Percentiles rank a stretch among this genome's conserved stretches.
These are phyloP conservation scores for Galemys pyrenaicus DNA, from an alignment of 2,113 vertebrate species.

Conservation along the genomic window DNA sequence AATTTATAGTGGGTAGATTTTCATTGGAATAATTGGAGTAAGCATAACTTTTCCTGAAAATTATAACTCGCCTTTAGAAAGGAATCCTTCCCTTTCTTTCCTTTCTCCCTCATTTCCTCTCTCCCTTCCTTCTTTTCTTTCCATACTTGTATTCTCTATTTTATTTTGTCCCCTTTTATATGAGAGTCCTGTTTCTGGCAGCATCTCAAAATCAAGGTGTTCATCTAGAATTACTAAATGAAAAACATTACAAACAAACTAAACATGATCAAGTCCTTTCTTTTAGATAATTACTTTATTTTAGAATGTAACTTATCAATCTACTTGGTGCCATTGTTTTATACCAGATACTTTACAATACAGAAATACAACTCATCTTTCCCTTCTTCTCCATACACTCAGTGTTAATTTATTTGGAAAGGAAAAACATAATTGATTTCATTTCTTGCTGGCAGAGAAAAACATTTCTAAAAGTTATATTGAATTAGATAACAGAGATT, in stretches of 20 bases:
- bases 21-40: background rate
- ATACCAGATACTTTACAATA: background rate
- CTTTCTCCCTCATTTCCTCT: rapidly evolving
- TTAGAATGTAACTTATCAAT: background rate
- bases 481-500: background rate
- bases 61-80: background rate
- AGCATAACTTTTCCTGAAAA: background rate
- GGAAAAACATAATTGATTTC: conserved; percentile 1
- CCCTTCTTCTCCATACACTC: background rate
- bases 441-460: background rate
- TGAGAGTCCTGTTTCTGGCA: background rate
- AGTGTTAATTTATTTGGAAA: conserved; percentile 34
- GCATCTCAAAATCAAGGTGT: conserved; percentile 11
- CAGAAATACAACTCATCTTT: background rate
- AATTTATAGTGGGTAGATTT: background rate
- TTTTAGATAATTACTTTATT: background rate
- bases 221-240: conserved; percentile 35
- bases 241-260: conserved; percentile 16
- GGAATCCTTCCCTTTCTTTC: background rate
- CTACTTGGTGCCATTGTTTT: background rate
- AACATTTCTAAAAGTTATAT: background rate
- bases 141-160: background rate
- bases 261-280: background rate
- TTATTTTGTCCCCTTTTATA: background rate
- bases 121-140: background rate